Evolutionary conservation across 2,888 invertebrate species (phyloP), one percentile per base, ranked within the genome.

Genomic region (Alloplasta piceator): DNA sequence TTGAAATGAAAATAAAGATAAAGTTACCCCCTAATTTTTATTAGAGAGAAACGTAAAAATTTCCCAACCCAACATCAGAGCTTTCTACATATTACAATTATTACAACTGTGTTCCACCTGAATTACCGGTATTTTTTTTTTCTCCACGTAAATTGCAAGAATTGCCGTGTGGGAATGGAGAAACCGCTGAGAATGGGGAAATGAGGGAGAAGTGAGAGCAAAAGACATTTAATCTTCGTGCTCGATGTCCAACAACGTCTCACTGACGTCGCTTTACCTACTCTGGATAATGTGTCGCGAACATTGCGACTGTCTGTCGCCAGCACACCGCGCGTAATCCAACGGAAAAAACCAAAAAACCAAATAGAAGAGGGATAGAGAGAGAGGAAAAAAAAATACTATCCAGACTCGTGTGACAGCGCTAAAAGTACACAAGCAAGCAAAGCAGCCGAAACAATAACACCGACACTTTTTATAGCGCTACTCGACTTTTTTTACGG

Each of bases 401-500:
- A 36, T 10, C 26, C 26, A 26, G 26, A 26, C 26, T 26, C 26
- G 26, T 26, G 26, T 48, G 36, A 12, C 63, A 43, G 78, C 43
- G 26, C 14, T 12, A 52, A 14, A 52, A 50, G 66, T 10, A 16
- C 16, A 50, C 61, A 60, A 63, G 46, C 61, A 61, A 58, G 63
- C 41, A 60, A 67, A 61, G 63, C 56, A 48, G 16, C 39, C 14
- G 72, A 67, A 76, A 76, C 75, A 76, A 72, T 55, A 80, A 63
- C 75, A 48, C 41, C 79, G 26, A 38, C 16, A 71, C 55, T 61
- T 80, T 26, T 80, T 60, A 60, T 43, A 66, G 52, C 36, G 75
- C 39, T 55, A 71, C 71, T 71, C 67, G 52, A 48, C 52, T 60
- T 64, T 55, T 66, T 36, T 60, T 46, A 7, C 14, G 36, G 9